A percentile compares a stretch with the other conserved stretches of the same genome.
These are phyloP conservation scores for Myiagra hebetior DNA, from an alignment of 2,113 vertebrate genomes.

Conservation along the genomic window DNA sequence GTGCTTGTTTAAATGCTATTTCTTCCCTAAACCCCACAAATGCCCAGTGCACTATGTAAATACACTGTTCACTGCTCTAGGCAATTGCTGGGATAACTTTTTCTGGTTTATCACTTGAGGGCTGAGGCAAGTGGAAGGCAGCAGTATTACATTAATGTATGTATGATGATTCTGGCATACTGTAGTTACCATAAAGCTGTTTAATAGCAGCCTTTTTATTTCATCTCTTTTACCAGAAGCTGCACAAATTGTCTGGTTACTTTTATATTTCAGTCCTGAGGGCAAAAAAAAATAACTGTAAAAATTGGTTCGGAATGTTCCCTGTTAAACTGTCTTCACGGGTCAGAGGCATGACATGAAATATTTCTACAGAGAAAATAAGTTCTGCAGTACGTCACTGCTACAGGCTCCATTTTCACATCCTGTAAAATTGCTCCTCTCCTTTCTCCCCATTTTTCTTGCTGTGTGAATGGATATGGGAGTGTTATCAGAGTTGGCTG, in stretches of 20 bases:
- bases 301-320: conserved; percentile 35
- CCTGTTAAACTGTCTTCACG: conserved; percentile 26
- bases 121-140: neutral
- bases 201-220: conserved; percentile 18
- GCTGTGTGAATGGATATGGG: neutral
- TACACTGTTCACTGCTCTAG: neutral
- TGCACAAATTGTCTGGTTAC: conserved; percentile 24
- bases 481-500: neutral
- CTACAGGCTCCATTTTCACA: neutral
- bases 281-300: neutral
- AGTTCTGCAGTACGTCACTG: neutral
- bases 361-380: conserved; percentile 40
- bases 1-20: neutral
- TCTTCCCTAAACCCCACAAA: neutral
- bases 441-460: neutral
- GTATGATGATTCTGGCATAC: neutral
- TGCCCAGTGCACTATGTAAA: neutral
- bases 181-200: neutral
- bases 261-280: neutral
- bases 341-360: conserved; percentile 37
- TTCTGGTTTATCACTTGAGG: neutral
- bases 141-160: neutral
- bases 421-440: conserved; percentile 1
- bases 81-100: neutral
- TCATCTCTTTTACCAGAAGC: neutral